A percentile compares a stretch with the other conserved stretches of the same genome.
Evolutionary conservation across 2,888 invertebrate species (phyloP).

Genomic region (Idaea biselata): DNA sequence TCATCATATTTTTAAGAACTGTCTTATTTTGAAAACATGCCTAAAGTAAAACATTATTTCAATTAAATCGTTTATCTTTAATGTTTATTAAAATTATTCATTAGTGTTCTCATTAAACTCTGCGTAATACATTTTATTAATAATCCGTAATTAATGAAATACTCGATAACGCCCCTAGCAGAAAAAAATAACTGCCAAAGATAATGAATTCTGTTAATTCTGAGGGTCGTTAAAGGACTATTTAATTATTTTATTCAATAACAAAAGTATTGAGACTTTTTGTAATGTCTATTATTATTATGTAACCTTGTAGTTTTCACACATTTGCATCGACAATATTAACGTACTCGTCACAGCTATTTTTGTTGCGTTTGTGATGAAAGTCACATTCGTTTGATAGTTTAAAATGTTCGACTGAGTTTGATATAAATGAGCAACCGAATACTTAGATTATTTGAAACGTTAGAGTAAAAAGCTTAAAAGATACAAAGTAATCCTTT

Average conservation of each 20-base stretch:
- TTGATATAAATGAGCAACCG: background rate
- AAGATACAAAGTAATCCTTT: no score
- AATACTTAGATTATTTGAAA: background rate
- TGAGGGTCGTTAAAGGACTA: background rate
- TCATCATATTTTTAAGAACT: no score
- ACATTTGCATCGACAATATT: slow-evolving; percentile 4
- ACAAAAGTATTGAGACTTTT: background rate
- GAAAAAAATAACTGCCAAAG: no score
- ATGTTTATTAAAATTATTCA: no score
- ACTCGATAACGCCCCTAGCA: no score
- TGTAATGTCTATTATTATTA: background rate
- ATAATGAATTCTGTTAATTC: background rate
- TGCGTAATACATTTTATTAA: no score
- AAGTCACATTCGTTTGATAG: slow-evolving; percentile 1
- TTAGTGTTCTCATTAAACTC: no score
- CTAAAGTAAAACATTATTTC: no score
- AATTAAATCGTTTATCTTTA: no score
- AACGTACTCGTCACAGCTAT: background rate
- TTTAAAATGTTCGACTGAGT: background rate
- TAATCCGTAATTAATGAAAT: no score
- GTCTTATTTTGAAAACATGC: no score
- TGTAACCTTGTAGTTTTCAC: background rate
- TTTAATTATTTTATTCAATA: background rate
- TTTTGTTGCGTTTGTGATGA: slow-evolving; percentile 7
- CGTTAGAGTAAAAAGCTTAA: no score